A percentile compares a stretch with the other conserved stretches of the same genome.
These are phyloP conservation scores for Phylloscopus collybita DNA, from an alignment of 2,797 vertebrate genomes.

Conservation along the genomic window DNA sequence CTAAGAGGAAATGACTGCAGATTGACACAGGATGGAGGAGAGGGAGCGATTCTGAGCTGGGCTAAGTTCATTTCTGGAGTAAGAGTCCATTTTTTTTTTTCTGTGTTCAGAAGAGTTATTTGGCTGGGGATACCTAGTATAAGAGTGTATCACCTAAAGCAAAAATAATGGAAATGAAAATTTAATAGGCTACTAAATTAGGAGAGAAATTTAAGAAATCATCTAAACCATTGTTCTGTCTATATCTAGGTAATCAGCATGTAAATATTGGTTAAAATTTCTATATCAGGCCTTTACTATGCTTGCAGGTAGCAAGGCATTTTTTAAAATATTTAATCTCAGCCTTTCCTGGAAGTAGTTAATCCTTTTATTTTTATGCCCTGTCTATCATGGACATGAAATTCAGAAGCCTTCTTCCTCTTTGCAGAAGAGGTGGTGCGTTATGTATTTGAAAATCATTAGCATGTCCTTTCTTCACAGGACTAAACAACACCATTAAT, in stretches of 20 bases:
- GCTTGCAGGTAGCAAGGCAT: neutral
- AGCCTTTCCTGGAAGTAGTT: neutral
- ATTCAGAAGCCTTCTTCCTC: neutral
- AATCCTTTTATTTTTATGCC: constrained; percentile 18
- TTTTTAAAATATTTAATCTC: neutral
- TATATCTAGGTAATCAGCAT: neutral
- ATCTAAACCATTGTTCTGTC: neutral
- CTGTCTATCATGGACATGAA: neutral
- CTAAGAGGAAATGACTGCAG: neutral
- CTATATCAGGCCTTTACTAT: neutral
- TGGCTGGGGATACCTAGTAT: neutral
- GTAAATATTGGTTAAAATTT: neutral
- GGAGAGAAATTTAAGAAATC: neutral
- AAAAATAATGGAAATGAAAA: neutral
- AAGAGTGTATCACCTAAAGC: neutral
- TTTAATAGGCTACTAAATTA: neutral
- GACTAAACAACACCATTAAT: constrained; percentile 32
- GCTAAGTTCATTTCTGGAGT: neutral
- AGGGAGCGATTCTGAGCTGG: neutral
- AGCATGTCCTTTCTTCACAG: constrained; percentile 16
- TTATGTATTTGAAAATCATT: constrained; percentile 39
- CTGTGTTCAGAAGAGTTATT: neutral
- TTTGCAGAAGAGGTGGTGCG: neutral
- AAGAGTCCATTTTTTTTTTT: neutral
- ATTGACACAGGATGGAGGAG: neutral